Base-by-base conservation (phyloP, 2,113 vertebrate genomes). In the Malurus elegans region DNA sequence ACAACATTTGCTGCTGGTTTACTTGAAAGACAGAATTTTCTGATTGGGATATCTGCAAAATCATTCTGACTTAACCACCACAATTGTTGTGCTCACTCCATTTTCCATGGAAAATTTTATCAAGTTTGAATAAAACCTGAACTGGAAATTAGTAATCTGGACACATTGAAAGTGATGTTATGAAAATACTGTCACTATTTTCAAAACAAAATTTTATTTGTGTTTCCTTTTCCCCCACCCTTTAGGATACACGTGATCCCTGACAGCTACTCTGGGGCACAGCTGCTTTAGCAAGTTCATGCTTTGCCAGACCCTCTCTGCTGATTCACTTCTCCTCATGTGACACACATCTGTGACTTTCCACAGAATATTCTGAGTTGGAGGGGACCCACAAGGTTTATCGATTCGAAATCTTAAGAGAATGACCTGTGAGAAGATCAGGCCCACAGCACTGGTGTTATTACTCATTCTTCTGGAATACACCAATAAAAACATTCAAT, bases 401-500 rank as follows among this genome's bases (percentile, higher is more conserved):
- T 29, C 0, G 1, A 50, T 25, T 14, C 20, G 24, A 29, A 0
- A 19, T 42, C 25, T 48, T 24, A 57, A 75, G 25, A 14, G 70
- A 66, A 42, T 11, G 20, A 13, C 16, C 34, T 25, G 5, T 6
- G 6, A 11, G 44, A 16, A 25, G 17, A 24, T 31, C 15, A 47
- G 65, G 25, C 10, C 3, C 19, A 57, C 10, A 57, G 2, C 31
- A 34, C 29, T 31, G 19, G 31, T 48, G 24, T 74, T 53, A 61
- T 28, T 26, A 56, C 28, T 60, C 29, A 5, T 61, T 61, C 17
- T 40, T 62, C 28, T 57, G 58, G 31, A 75, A 31, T 36, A 12
- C 1, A 2, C 12, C 2, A 5, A 44, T 14, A 14, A 32, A 67
- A 45, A n/a, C 1, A 1, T 42, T 42, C n/a, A 32, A 14, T 18